phyloP scores from a whole-genome alignment of 2,113 vertebrate genomes.

The Megaptera novaeangliae region DNA sequence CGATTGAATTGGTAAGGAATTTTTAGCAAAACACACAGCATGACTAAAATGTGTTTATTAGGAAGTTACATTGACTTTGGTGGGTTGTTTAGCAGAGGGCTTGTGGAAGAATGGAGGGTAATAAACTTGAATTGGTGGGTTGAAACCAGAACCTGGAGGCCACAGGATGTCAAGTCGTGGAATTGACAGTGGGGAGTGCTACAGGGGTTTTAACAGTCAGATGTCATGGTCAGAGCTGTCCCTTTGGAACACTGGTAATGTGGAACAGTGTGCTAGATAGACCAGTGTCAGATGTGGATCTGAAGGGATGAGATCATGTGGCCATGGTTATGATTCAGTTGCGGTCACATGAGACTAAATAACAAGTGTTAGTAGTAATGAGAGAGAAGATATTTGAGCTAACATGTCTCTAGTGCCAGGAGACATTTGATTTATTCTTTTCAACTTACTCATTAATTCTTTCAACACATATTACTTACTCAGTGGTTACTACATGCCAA shows the following conservation, averaged over 20 bases:
- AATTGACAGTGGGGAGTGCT: background rate
- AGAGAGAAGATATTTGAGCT: background rate
- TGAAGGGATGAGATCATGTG: background rate
- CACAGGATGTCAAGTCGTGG: background rate
- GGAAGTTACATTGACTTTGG: background rate
- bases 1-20: background rate
- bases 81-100: background rate
- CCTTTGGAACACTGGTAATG: background rate
- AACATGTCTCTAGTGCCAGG: background rate
- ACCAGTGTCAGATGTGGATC: background rate
- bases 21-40: background rate
- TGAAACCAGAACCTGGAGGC: background rate
- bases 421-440: slow-evolving; percentile 33
- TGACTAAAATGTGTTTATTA: background rate
- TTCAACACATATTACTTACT: background rate
- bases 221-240: background rate
- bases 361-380: background rate
- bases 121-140: background rate
- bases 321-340: background rate
- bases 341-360: background rate
- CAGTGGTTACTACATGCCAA: background rate
- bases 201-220: background rate
- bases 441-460: background rate
- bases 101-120: background rate
- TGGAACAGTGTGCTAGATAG: background rate